Base-by-base conservation (phyloP, 2,113 vertebrate genomes). In the Hemiscyllium ocellatum region DNA sequence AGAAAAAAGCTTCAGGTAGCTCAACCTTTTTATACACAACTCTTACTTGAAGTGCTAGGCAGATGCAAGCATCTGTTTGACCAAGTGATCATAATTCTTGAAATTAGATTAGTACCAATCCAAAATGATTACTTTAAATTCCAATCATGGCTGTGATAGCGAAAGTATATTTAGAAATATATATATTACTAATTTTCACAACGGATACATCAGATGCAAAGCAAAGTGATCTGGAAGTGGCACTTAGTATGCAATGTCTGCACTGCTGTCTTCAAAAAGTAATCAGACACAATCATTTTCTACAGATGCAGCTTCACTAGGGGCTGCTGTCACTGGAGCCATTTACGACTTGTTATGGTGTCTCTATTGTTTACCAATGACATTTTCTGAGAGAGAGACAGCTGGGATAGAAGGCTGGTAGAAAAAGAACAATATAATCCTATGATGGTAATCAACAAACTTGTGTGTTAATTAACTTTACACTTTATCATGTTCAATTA, bases 401-500 rank as follows among this genome's bases (percentile, higher is more conserved):
- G 99, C 99, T 99, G 99, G 98, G 98, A 98, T 97, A 96, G 97
- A 98, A 98, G 98, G 98, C 97, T 97, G 97, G 97, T 97, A 98
- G 98, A 98, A 97, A 97, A 98, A 96, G 97, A 98, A 98, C 98
- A 98, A 98, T 98, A 98, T 98, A 97, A 98, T 98, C 98, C 98
- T 97, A 98, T 98, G 98, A 98, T 98, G 98, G 98, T 98, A 98
- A 98, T 98, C 99, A 99, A 99, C 98, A 99, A 99, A 98, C 98
- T 98, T 98, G 98, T 98, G 98, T 98, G 98, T 99, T 99, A 99
- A 99, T 99, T 99, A 99, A 99, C 98, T 99, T 99, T 98, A 99
- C 98, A 99, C 99, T 99, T 99, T 99, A 99, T 99, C 99, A 99
- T 99, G 99, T 99, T 99, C 99, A 99, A 99, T 99, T 99, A 99